These are phyloP conservation scores for Apis dorsata DNA, from an alignment of 1,140 invertebrate genomes.

Conservation along the genomic window DNA sequence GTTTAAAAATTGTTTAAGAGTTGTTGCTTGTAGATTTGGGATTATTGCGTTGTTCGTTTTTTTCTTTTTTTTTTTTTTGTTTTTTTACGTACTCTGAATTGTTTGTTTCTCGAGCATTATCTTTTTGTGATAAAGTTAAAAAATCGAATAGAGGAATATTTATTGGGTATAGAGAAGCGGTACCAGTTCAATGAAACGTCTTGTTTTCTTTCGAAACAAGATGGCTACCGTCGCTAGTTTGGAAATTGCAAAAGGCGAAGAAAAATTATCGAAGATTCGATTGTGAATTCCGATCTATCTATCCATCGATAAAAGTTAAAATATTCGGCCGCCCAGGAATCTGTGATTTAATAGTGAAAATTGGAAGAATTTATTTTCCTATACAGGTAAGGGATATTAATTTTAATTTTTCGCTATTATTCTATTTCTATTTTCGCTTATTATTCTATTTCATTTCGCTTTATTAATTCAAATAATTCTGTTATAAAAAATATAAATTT, in stretches of 20 bases:
- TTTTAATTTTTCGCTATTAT: neutral
- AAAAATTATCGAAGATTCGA: neutral
- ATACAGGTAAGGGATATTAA: slow-evolving; percentile 8
- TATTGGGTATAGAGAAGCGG: neutral
- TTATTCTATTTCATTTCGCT: no score
- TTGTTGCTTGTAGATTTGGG: no score
- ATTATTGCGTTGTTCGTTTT: no score
- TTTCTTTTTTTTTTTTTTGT: no score
- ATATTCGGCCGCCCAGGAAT: neutral
- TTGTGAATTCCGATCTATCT: neutral
- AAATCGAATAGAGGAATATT: neutral
- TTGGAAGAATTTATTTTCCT: neutral
- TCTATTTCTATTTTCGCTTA: no score
- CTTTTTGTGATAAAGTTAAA: neutral
- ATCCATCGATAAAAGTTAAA: neutral
- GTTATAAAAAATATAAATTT: neutral
- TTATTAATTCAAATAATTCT: no score
- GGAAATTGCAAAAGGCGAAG: neutral
- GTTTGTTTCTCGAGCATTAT: neutral
- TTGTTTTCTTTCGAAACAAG: neutral
- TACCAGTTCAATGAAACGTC: neutral
- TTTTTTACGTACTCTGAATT: no score
- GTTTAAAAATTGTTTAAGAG: no score
- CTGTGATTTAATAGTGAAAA: neutral
- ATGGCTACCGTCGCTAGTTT: neutral